Conservation (phyloP, 2,113 vertebrate genomes). For the Motacilla alba region DNA sequence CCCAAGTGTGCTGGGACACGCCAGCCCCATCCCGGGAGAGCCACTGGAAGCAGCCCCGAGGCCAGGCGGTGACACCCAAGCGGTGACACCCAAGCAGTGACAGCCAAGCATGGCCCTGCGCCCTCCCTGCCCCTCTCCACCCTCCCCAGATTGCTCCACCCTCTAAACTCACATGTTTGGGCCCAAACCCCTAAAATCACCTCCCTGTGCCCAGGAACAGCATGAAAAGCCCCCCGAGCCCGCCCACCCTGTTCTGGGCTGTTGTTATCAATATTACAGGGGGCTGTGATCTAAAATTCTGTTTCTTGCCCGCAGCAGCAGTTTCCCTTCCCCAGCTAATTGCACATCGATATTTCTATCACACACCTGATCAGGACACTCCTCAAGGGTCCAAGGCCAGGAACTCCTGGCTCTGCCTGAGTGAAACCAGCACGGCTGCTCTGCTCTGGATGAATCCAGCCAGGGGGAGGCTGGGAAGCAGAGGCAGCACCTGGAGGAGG, state of each 20-base stretch:
- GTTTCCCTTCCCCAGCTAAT: neutral
- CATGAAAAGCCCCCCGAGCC: neutral
- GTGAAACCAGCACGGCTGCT: fast-evolving
- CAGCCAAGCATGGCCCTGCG: fast-evolving
- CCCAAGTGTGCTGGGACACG: too few relatives aligned
- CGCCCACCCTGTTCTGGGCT: fast-evolving
- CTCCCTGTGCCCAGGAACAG: fast-evolving
- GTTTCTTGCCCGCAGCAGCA: neutral
- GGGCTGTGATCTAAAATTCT: neutral
- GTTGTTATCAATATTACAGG: neutral
- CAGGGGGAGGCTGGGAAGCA: fast-evolving
- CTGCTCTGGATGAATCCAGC: fast-evolving
- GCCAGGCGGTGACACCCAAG: neutral
- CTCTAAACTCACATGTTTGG: fast-evolving
- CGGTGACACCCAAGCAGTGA: neutral
- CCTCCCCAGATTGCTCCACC: fast-evolving
- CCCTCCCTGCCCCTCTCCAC: neutral
- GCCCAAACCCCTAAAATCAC: fast-evolving
- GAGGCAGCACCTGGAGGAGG: neutral
- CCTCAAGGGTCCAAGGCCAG: neutral
- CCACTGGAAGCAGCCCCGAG: neutral
- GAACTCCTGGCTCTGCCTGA: fast-evolving
- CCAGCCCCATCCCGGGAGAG: neutral
- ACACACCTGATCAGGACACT: neutral
- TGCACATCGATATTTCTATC: neutral